Evolutionary conservation across 2,888 invertebrate species (phyloP).

Genomic region (Entomobrya proxima): DNA sequence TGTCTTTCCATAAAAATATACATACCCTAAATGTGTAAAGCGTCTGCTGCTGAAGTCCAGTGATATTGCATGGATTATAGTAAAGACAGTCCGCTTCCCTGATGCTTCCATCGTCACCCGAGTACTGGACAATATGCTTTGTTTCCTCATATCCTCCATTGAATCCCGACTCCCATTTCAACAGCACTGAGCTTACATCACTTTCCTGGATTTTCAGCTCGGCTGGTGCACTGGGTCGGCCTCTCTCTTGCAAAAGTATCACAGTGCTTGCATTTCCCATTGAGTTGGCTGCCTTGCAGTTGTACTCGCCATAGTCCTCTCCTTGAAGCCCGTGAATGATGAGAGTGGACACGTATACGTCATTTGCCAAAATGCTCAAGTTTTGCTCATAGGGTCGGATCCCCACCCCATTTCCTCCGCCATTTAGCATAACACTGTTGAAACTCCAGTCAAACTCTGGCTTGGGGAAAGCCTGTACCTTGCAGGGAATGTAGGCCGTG

Average conservation of each 20-base stretch:
- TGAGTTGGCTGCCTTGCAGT: slow-evolving; percentile 90
- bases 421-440: slow-evolving; percentile 77
- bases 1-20: not conserved
- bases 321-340: slow-evolving; percentile 85
- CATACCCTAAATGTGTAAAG: slow-evolving; percentile 89
- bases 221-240: slow-evolving; percentile 89
- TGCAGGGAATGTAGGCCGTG: slow-evolving; percentile 90
- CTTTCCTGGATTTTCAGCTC: slow-evolving; percentile 85
- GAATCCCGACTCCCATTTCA: slow-evolving; percentile 93
- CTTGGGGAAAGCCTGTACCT: slow-evolving; percentile 93
- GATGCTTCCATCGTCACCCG: slow-evolving; percentile 81
- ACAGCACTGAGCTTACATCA: slow-evolving; percentile 87
- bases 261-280: slow-evolving; percentile 82
- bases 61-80: slow-evolving; percentile 92
- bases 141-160: slow-evolving; percentile 92
- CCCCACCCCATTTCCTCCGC: slow-evolving; percentile 78
- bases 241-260: slow-evolving; percentile 89
- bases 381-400: slow-evolving; percentile 84
- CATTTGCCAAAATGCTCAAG: slow-evolving; percentile 88
- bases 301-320: slow-evolving; percentile 94
- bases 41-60: slow-evolving; percentile 90
- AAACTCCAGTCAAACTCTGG: slow-evolving; percentile 96
- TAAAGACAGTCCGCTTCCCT: slow-evolving; percentile 89
- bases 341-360: slow-evolving; percentile 89
- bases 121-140: slow-evolving; percentile 91